Base-by-base conservation (phyloP, 2,888 invertebrate species). In the Erynnis tages region DNA sequence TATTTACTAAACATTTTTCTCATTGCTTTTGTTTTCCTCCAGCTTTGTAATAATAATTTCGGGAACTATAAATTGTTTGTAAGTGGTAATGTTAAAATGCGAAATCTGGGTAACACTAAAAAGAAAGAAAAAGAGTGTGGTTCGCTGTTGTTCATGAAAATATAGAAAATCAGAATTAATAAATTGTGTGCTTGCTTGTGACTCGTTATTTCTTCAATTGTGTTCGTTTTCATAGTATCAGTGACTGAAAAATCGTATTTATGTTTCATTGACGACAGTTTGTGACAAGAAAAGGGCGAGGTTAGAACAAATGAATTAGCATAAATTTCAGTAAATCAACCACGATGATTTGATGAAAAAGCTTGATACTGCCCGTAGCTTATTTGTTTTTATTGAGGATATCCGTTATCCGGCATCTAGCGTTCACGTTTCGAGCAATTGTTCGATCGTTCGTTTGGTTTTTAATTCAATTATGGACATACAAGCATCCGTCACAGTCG, bases 401-500 rank as follows among this genome's bases (percentile, higher is more conserved):
- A 75, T 87, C 86, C 84, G 77, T 67, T 74, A 74, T 82, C 79
- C 81, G 79, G 76, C 67, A 59, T 52, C 60, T 56, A 59, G 16
- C 27, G 17, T 11, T 25, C 25, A 40, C 13, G 4, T 38, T 38
- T 40, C 21, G 14, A 8, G 7, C 30, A 7, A 34, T 34, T 11
- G 14, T 43, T 43, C 13, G 25, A 34, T 49, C 25, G 25, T 6
- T 10, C 34, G 29, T 29, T 52, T 44, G 45, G 17, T 40, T 61
- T 63, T 57, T 71, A 76, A 79, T 78, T 77, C 55, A 74, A 78
- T 79, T 82, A 76, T n/a, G 53, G 53, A 55, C 21, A 40, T 32
- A 35, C 32, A 35, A 37, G 37, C 37, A 21, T 53, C 45, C 30
- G 44, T 30, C n/a, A 17, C 30, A 29, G 8, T 17, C 17, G 14